These are phyloP conservation scores for Athalia circularis DNA, from an alignment of 2,888 invertebrate species.

Conservation along the genomic window DNA sequence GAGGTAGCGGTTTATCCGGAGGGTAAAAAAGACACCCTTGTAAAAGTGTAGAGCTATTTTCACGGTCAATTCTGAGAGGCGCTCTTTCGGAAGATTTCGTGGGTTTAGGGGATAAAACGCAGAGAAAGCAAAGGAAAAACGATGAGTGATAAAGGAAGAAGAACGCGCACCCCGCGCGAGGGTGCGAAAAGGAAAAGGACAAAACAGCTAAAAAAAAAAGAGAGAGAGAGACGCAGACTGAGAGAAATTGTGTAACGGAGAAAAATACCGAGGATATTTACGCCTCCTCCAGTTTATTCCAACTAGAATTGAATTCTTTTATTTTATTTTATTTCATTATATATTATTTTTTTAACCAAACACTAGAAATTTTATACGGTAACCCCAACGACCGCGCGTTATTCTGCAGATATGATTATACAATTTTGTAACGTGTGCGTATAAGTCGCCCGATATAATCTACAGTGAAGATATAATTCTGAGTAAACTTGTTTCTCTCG, in stretches of 20 bases:
- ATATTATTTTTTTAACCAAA: constrained; percentile 6
- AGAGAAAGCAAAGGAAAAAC: background rate
- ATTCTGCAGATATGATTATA: background rate
- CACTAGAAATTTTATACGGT: background rate
- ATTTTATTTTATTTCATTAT: background rate
- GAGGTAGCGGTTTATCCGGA: background rate
- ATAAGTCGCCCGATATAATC: too few relatives aligned
- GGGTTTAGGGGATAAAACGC: constrained; percentile 35
- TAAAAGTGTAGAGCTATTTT: constrained; percentile 35
- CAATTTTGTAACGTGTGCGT: too few relatives aligned
- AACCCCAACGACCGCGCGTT: background rate
- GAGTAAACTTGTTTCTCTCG: too few relatives aligned
- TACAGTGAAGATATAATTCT: too few relatives aligned
- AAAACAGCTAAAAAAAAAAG: background rate
- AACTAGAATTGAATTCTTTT: background rate
- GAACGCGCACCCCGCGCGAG: too few relatives aligned
- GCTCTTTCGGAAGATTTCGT: constrained; percentile 34
- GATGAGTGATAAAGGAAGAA: too few relatives aligned
- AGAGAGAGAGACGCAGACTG: background rate
- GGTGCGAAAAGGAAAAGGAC: background rate
- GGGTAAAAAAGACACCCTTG: constrained; percentile 16
- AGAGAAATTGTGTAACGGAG: background rate
- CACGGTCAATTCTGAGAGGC: constrained; percentile 40
- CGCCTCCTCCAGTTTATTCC: constrained; percentile 10
- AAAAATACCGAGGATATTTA: constrained; percentile 32